Conservation (phyloP, 1,140 invertebrate genomes). For the Cotesia glomerata region DNA sequence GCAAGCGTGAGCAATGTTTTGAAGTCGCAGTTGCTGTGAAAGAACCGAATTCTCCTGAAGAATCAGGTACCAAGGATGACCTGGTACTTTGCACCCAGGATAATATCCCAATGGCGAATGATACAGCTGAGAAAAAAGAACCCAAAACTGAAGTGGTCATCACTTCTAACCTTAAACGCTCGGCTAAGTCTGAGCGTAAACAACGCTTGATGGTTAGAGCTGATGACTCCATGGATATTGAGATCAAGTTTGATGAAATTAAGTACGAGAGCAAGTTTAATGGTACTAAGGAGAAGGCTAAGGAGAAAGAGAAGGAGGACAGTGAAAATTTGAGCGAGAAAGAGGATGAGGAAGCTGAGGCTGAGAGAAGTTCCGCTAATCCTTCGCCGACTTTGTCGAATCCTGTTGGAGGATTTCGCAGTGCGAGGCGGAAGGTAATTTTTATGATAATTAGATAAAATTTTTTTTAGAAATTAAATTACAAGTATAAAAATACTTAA, state of each 20-base stretch:
- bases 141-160: constrained; percentile 33
- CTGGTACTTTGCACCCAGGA: constrained; percentile 2
- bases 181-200: constrained; percentile 54
- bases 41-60: constrained; percentile 30
- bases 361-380: constrained; percentile 56
- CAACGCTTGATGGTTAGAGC: constrained; percentile 54
- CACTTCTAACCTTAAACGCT: constrained; percentile 49
- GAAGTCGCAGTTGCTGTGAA: constrained; percentile 44
- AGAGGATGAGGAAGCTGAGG: constrained; percentile 56
- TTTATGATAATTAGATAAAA: too few species aligned
- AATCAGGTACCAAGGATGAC: constrained; percentile 28
- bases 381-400: constrained; percentile 56
- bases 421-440: constrained; percentile 57
- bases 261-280: constrained; percentile 44
- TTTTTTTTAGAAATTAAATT: background rate
- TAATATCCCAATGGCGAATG: constrained; percentile 15
- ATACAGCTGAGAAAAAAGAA: constrained; percentile 26
- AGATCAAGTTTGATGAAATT: constrained; percentile 57
- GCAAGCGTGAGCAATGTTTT: constrained; percentile 41
- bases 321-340: constrained; percentile 50
- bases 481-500: constrained; percentile 2
- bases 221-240: constrained; percentile 55
- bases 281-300: background rate
- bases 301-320: constrained; percentile 36
- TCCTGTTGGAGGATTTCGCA: constrained; percentile 52